Evolutionary conservation across 2,888 invertebrate species (phyloP), one percentile per base, ranked within the genome.

Genomic region (Pyrocoelia pectoralis): DNA sequence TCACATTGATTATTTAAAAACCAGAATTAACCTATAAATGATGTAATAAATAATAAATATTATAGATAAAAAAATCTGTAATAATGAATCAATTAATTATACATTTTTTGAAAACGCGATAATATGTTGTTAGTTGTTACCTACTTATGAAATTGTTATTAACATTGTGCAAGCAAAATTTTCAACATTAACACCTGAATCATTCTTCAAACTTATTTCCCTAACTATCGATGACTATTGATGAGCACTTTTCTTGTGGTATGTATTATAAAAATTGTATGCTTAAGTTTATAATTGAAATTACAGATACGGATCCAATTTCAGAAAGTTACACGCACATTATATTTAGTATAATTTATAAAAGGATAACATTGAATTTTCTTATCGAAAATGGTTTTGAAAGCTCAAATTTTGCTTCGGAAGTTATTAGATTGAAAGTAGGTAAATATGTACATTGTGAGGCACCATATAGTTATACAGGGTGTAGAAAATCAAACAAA

Each of bases 211-310:
- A 94, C 82, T 84, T 95, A 70, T 88, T 89, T 10, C 87, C 94
- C 73, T 93, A 94, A 81, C 88, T 89, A 79, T 89, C 92, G 54
- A 86, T 94, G 74, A 92, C 94, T 18, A 87, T 95, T 59, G 91
- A 94, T 82, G 87, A 88, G 73, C 87, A 88, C 74, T 94, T 95
- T 80, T 88, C 89, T 79, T 91, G 92, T 83, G 89, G 80, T 81
- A 74, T n/a, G n/a, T n/a, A n/a, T n/a, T n/a, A n/a, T n/a, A n/a
- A n/a, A n/a, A n/a, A n/a, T n/a, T n/a, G n/a, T n/a, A n/a, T n/a
- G n/a, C n/a, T n/a, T n/a, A n/a, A n/a, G n/a, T n/a, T n/a, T n/a
- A n/a, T n/a, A n/a, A n/a, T n/a, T n/a, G n/a, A 6, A n/a, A 33
- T 33, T 69, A 19, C 52, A 86, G 86, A 84, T 76, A 84, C 84